Conservation (phyloP, 2,113 vertebrate species). For the Alces alces region DNA sequence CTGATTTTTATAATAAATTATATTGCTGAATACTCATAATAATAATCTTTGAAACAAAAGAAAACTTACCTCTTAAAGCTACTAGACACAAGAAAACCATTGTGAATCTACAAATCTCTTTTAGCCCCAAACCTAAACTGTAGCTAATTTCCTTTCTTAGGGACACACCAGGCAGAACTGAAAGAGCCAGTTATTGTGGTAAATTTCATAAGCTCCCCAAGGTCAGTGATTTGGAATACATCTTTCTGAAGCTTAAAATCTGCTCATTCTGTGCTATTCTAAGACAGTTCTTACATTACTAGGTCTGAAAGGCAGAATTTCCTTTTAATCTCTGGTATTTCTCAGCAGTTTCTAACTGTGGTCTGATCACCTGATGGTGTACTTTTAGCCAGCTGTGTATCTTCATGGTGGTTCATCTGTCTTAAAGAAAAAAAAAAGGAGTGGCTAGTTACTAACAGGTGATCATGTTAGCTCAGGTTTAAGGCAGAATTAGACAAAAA, state of each 20-base stretch:
- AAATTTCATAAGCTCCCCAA: background rate
- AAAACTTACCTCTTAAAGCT: background rate
- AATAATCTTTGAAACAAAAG: background rate
- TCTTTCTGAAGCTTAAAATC: background rate
- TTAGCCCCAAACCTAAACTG: background rate
- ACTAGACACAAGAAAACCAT: background rate
- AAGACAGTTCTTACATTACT: background rate
- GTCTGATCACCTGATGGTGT: background rate
- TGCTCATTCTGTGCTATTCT: background rate
- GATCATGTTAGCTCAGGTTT: slow-evolving; percentile 20
- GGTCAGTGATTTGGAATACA: background rate
- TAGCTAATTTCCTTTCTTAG: background rate
- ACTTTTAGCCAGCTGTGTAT: background rate
- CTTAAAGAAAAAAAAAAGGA: background rate
- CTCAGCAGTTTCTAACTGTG: background rate
- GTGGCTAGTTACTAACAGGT: background rate
- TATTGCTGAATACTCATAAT: background rate
- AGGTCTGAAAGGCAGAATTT: slow-evolving; percentile 20
- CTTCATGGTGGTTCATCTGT: background rate
- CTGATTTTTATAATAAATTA: background rate
- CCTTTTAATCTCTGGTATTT: background rate
- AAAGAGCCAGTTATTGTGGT: background rate
- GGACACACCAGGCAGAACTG: background rate
- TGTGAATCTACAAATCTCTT: background rate
- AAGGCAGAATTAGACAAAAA: background rate